Base-by-base conservation (phyloP, 2,888 invertebrate species). In the Leptarthrus brevirostris region DNA sequence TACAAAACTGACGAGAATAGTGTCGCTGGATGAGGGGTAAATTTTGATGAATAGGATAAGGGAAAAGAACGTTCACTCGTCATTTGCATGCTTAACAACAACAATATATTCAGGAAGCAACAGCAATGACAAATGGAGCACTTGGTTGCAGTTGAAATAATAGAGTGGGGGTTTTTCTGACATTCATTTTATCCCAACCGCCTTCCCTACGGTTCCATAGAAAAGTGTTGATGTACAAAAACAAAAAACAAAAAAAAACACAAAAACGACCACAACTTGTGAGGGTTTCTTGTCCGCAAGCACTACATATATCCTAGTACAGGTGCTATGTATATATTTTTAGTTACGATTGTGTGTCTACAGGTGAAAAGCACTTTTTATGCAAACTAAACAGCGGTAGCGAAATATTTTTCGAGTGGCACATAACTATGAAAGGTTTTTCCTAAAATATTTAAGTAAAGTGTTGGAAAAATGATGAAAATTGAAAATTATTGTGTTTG, bases 91-190 rank as follows among this genome's bases (percentile, higher is more conserved):
- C 56, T 56, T 53, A 26, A 56, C 56, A 56, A 26, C 56, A 30
- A 56, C 56, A 26, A 56, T 56, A 56, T 26, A 56, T 56, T 30
- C 56, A 56, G 56, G 56, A 56, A 56, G 56, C 56, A 20, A 24
- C 26, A 30, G 56, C 56, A 56, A 30, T 56, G 56, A 56, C 56
- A 56, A 56, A 56, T 56, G 56, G 56, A 56, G 56, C 56, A 26
- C 56, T 56, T 56, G 56, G 56, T 56, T 56, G 56, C 56, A 56
- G 56, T 30, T 56, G 34, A 56, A 56, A 56, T 56, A 56, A 56
- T 30, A 34, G 56, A 56, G 56, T 56, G 56, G 56, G 56, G 56
- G 24, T 30, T 24, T 30, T 30, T 24, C 24, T 56, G 56, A 56
- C 56, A 56, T 24, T 16, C 24, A 56, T 56, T 30, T 26, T 56